Evolutionary conservation across 2,797 vertebrate species (phyloP).

Genomic region (Sitta carolinensis): DNA sequence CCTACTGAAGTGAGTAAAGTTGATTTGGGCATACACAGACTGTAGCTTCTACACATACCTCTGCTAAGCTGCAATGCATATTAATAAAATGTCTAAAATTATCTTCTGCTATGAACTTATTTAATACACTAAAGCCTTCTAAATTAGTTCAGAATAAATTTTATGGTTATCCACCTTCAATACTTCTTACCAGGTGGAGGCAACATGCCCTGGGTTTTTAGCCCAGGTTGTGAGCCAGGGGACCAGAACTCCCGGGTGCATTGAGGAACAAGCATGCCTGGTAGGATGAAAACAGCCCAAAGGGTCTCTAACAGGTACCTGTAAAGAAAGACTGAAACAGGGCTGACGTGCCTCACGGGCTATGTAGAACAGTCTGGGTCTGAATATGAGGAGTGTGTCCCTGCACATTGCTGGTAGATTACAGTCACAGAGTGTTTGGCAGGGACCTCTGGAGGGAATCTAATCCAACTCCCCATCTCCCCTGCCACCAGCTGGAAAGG

Average conservation of each 20-base stretch:
- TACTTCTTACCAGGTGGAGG: not conserved
- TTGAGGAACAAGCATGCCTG: not conserved
- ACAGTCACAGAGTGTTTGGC: not conserved
- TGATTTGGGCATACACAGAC: not conserved
- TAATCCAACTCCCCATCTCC: not conserved
- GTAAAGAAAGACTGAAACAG: not conserved
- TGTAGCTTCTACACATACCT: not conserved
- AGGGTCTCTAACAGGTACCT: not conserved
- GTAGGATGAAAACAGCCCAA: not conserved
- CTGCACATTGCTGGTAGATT: not conserved
- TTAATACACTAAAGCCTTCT: not conserved
- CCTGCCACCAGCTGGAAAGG: not conserved
- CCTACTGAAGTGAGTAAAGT: constrained; percentile 1
- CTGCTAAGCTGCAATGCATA: not conserved
- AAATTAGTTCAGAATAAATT: not conserved
- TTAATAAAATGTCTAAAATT: not conserved
- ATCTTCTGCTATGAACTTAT: not conserved
- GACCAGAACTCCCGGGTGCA: not conserved
- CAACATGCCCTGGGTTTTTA: not conserved
- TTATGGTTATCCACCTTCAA: not conserved
- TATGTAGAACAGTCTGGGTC: not conserved
- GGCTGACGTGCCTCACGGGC: fast-evolving
- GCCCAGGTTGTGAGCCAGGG: not conserved
- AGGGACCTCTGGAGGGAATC: not conserved
- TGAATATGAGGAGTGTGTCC: not conserved